Evolutionary conservation across 2,113 vertebrate genomes (phyloP), one percentile per base, ranked within the genome.

Genomic region (Martes martes): DNA sequence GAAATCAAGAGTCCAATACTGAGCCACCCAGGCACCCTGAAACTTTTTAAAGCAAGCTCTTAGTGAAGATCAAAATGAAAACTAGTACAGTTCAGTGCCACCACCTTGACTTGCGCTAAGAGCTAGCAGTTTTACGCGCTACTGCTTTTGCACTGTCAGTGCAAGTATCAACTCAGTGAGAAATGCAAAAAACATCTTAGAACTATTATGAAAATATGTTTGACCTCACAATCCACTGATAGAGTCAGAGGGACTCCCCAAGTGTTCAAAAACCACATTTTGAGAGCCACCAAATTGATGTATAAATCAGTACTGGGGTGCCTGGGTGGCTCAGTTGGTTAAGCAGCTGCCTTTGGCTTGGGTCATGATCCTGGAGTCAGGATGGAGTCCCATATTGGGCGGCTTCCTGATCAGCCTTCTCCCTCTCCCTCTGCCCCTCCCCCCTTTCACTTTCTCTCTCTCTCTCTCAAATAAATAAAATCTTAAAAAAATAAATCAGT

Each of bases 151-250:
- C 21, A 96, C 7, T 6, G 93, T 85, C 28, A 15, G 7, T 84
- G 6, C 50, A 92, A 63, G n/a, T 92, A 79, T 31, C 69, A 92
- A 89, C 31, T 45, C 4, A 39, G 28, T 83, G 16, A 91, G 76
- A 92, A 94, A 67, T 59, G 39, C 45, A 91, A 88, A 16, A 73
- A 80, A 87, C 63, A 88, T 36, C 39, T 59, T 61, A 92, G 39
- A 92, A 78, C n/a, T 96, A 76, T 50, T 33, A 59, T 50, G 26
- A 84, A 93, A 93, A 89, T 93, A 76, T 36, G 57, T 80, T 59
- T 87, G 4, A 88, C 39, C 39, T 83, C 16, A 33, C 26, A 89
- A 87, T 67, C 5, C 67, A 65, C 21, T 83, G 47, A 47, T 81
- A 81, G 8, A 33, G 24, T 82, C 45, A 74, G 57, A 91, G 57